These are phyloP conservation scores for Crematogaster levior DNA, from an alignment of 2,888 invertebrate species.

Conservation along the genomic window DNA sequence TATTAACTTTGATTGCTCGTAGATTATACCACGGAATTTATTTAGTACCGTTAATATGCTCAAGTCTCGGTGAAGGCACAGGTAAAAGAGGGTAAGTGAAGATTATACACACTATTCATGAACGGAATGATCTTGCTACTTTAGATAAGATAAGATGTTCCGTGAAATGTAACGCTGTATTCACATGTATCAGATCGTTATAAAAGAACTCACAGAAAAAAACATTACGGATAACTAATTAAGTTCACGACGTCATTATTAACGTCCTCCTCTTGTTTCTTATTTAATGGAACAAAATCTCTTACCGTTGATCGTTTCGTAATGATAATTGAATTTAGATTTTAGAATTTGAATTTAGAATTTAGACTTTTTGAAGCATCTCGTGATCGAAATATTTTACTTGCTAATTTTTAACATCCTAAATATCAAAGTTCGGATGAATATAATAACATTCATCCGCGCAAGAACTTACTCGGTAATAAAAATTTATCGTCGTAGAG, in stretches of 20 bases:
- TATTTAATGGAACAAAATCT: background rate
- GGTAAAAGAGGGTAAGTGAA: slow-evolving; percentile 46
- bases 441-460: slow-evolving; percentile 12
- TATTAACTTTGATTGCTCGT: slow-evolving; percentile 68
- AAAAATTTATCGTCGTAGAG: slow-evolving; percentile 40
- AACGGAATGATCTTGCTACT: slow-evolving; percentile 22
- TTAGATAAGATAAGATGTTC: slow-evolving; percentile 27
- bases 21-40: slow-evolving; percentile 67
- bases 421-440: background rate
- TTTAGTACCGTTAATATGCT: slow-evolving; percentile 67
- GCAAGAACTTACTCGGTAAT: background rate
- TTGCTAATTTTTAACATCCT: background rate
- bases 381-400: background rate
- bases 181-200: background rate
- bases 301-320: background rate
- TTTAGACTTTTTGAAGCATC: background rate
- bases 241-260: slow-evolving; percentile 6
- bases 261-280: background rate
- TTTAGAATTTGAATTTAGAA: no score
- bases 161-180: slow-evolving; percentile 19
- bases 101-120: slow-evolving; percentile 40
- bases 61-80: slow-evolving; percentile 48
- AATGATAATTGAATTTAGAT: background rate
- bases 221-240: background rate
- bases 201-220: background rate